phyloP scores from a whole-genome alignment of 2,797 vertebrate species.

The Lepus townsendii region DNA sequence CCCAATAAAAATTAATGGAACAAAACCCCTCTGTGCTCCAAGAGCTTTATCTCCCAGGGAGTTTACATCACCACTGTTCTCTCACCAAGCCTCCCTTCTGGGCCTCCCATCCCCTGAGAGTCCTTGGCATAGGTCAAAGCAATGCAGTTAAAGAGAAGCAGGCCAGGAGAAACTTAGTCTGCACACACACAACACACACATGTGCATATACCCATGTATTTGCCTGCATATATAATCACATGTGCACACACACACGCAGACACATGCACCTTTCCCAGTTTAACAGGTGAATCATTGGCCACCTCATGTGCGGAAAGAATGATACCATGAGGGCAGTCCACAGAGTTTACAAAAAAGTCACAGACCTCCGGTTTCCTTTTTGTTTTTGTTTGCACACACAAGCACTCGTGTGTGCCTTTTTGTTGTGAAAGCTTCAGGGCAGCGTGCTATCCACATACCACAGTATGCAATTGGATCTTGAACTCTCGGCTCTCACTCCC shows the following conservation, averaged over 20 bases:
- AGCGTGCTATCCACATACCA: not conserved
- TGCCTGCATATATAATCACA: no score
- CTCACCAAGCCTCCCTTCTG: constrained; percentile 60
- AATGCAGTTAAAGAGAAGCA: constrained; percentile 10
- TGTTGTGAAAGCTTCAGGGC: not conserved
- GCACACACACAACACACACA: not conserved
- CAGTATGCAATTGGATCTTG: not conserved
- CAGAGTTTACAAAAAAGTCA: not conserved
- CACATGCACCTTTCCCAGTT: not conserved
- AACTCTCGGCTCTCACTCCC: not conserved
- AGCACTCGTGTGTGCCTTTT: not conserved
- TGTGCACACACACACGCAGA: not conserved
- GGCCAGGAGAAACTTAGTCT: not conserved
- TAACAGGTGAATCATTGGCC: not conserved
- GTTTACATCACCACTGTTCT: not conserved
- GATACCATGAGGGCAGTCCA: not conserved
- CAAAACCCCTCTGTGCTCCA: constrained; percentile 60
- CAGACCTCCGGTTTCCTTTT: constrained; percentile 12
- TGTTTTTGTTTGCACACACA: not conserved
- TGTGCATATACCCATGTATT: not conserved
- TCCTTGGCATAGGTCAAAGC: constrained; percentile 66
- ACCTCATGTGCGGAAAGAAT: not conserved
- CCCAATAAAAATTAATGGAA: constrained; percentile 84
- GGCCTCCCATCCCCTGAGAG: constrained; percentile 42
- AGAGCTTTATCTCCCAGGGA: constrained; percentile 68